phyloP scores from a whole-genome alignment of 2,888 invertebrate genomes.

The Notodonta ziczac region DNA sequence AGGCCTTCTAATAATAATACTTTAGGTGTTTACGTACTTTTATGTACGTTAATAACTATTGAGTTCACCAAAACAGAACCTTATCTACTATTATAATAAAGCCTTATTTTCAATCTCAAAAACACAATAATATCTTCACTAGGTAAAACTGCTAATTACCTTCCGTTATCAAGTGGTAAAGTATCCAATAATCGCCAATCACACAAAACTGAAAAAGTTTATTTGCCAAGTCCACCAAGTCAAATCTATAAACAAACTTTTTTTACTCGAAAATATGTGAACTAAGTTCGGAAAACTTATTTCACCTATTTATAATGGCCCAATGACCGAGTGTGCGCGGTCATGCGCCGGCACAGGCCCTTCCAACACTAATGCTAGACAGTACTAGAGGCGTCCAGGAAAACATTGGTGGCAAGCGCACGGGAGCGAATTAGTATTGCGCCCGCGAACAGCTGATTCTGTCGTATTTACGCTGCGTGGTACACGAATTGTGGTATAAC shows the following conservation, averaged over 20 bases:
- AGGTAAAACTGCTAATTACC: background rate
- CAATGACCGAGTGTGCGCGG: conserved; percentile 37
- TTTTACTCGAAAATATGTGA: background rate
- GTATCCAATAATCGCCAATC: background rate
- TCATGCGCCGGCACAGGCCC: conserved; percentile 58
- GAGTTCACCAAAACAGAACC: too few relatives aligned
- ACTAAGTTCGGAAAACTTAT: conserved; percentile 11
- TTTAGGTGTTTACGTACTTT: too few relatives aligned
- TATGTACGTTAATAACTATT: too few relatives aligned
- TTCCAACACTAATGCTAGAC: conserved; percentile 66
- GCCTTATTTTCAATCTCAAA: background rate
- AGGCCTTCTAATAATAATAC: too few relatives aligned
- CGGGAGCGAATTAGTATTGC: conserved; percentile 69
- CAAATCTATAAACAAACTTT: background rate
- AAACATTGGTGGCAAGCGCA: conserved; percentile 51
- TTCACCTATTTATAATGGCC: conserved; percentile 32
- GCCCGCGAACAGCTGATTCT: conserved; percentile 45
- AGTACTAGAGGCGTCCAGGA: conserved; percentile 65
- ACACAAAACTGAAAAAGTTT: background rate
- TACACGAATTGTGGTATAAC: conserved; percentile 25
- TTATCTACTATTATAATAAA: too few relatives aligned
- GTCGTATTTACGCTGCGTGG: conserved; percentile 25
- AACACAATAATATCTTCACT: background rate
- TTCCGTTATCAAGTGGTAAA: background rate
- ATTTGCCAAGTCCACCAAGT: background rate